phyloP scores from a whole-genome alignment of 1,140 invertebrate species.

The Temnothorax longispinosus region DNA sequence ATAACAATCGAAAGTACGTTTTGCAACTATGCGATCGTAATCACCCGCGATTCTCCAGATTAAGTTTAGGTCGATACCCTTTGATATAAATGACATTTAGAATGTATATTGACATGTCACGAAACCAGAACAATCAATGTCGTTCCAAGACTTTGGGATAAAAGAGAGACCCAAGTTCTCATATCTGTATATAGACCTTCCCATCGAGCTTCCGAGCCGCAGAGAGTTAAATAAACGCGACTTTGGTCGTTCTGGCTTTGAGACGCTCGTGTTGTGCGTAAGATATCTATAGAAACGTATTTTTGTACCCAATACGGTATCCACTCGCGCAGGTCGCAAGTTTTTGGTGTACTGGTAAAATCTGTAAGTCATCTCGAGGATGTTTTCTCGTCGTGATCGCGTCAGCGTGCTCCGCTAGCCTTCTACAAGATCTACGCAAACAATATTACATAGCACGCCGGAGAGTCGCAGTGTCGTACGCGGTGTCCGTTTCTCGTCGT shows the following conservation, averaged over 20 bases:
- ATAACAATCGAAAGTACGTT: not conserved
- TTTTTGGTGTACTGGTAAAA: slow-evolving; percentile 26
- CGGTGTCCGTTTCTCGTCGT: slow-evolving; percentile 20
- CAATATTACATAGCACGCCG: not conserved
- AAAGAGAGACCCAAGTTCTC: not conserved
- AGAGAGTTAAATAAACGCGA: not conserved
- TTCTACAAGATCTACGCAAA: not conserved
- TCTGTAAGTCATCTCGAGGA: slow-evolving; percentile 1
- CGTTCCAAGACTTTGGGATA: not conserved
- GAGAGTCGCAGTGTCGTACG: not conserved
- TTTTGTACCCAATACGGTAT: slow-evolving; percentile 1
- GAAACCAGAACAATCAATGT: not conserved
- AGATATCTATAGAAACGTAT: slow-evolving; percentile 2
- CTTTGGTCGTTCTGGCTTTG: not conserved
- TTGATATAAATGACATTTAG: slow-evolving; percentile 28
- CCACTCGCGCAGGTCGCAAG: slow-evolving; percentile 63
- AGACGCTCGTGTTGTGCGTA: not conserved
- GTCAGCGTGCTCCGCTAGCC: not conserved
- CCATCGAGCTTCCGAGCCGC: not conserved
- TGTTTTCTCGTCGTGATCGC: slow-evolving; percentile 31
- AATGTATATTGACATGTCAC: not conserved
- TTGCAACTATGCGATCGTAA: not conserved
- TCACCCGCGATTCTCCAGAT: not conserved
- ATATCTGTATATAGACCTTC: slow-evolving; percentile 1
- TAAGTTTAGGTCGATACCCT: not conserved